Evolutionary conservation across 64 coral and sea anemone species (phyloP).

Genomic region (Platygyra sinensis): DNA sequence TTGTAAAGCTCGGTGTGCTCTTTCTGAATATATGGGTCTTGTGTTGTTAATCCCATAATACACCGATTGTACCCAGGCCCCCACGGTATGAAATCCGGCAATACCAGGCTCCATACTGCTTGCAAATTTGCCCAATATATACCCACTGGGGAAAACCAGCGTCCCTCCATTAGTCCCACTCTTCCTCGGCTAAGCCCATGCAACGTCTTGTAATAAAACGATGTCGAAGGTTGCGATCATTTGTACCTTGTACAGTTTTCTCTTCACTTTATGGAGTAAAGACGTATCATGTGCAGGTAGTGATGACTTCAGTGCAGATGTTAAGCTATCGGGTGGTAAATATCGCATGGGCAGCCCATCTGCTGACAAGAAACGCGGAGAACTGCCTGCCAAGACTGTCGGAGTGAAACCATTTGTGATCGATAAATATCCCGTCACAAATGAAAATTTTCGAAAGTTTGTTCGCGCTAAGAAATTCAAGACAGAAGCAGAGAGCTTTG

Average conservation of each 20-base stretch:
- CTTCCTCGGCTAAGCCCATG: neutral
- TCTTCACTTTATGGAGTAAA: neutral
- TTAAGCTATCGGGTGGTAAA: constrained; percentile 55
- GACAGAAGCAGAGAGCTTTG: constrained; percentile 85
- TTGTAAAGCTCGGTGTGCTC: no score
- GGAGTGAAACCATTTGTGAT: constrained; percentile 69
- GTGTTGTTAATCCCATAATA: no score
- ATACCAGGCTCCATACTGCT: no score
- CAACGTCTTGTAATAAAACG: constrained; percentile 2
- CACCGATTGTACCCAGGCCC: no score
- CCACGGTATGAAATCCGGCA: no score
- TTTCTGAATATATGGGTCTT: no score
- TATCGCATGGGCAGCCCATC: constrained; percentile 51
- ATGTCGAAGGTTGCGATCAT: neutral
- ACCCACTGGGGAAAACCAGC: neutral
- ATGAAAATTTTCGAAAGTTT: constrained; percentile 85
- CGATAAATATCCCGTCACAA: constrained; percentile 85
- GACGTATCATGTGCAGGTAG: neutral
- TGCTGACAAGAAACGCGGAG: constrained; percentile 38
- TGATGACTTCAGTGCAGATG: neutral
- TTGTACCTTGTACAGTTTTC: neutral
- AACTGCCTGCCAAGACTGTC: constrained; percentile 34
- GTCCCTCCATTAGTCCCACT: neutral
- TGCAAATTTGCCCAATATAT: neutral
- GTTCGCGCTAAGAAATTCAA: constrained; percentile 80